Evolutionary conservation across 2,797 vertebrate species (phyloP), one percentile per base, ranked within the genome.

Genomic region (Cryptoblepharus egeriae): DNA sequence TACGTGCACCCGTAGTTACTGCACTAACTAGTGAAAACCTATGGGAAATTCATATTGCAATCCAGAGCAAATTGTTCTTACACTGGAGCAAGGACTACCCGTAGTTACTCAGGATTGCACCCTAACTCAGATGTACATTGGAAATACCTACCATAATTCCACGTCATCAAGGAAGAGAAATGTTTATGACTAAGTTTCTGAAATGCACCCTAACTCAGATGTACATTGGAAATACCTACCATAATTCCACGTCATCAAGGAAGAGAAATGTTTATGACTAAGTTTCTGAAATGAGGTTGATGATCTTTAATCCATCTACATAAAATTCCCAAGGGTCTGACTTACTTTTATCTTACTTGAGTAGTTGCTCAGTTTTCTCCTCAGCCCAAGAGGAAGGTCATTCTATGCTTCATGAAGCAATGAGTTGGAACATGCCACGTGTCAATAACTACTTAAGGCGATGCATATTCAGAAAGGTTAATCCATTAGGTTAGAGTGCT

Each of bases 301-400:
- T 0, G 75, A 72, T 72, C 88, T 88, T 57, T 73, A 82, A 81
- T 64, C 13, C 16, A 39, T 30, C 42, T 82, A 63, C 71, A 79
- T 60, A 39, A 77, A 45, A 86, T 1, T 3, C 18, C 10, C 0
- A 0, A 2, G 15, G 39, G 68, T n/a, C 83, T 65, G n/a, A 39
- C 26, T 11, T 6, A 79, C 1, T 77, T 79, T 88, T 78, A 83
- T 88, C 67, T 39, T 75, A 68, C 85, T 82, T 63, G 71, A 1
- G 3, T 65, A 16, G 15, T 0, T 52, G 0, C 61, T 91, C 39
- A 76, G 52, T 65, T 52, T 58, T 28, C 26, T 65, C 35, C 16
- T 60, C 2, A 60, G 1, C 30, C 70, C 2, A 1, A 55, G 75
- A 84, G 82, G n/a, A 67, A 4, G 2, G 20, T 63, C 77, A 81